These are phyloP conservation scores for Ptychoptera contaminata DNA, from an alignment of 2,888 invertebrate genomes.

Conservation along the genomic window DNA sequence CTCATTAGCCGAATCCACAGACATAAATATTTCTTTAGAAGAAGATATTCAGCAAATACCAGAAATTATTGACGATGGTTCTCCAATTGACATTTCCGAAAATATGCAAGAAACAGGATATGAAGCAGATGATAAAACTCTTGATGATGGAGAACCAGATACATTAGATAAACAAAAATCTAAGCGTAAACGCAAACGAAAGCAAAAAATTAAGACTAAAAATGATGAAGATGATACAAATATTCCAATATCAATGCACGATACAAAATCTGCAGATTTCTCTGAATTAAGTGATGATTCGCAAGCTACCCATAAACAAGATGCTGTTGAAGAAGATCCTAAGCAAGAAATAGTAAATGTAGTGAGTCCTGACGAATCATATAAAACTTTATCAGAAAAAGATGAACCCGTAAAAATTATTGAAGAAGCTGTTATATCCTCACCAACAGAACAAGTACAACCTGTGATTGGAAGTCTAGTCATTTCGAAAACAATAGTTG, in stretches of 20 bases:
- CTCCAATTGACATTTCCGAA: slow-evolving; percentile 37
- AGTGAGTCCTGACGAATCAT: slow-evolving; percentile 42
- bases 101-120: slow-evolving; percentile 41
- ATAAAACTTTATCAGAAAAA: slow-evolving; percentile 39
- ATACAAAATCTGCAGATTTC: slow-evolving; percentile 24
- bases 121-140: slow-evolving; percentile 48
- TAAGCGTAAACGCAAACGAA: slow-evolving; percentile 36
- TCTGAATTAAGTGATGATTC: slow-evolving; percentile 15
- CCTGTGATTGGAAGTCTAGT: slow-evolving; percentile 39
- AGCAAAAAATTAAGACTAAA: slow-evolving; percentile 33
- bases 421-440: slow-evolving; percentile 43
- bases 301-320: slow-evolving; percentile 16
- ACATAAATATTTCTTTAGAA: slow-evolving; percentile 8
- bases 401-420: slow-evolving; percentile 46
- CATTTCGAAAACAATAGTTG: slow-evolving; percentile 27
- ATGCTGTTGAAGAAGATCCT: slow-evolving; percentile 1
- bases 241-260: slow-evolving; percentile 33
- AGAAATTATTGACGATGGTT: slow-evolving; percentile 25
- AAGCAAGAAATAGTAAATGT: slow-evolving; percentile 23
- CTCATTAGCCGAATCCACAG: too few species aligned
- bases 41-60: slow-evolving; percentile 15
- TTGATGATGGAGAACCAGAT: slow-evolving; percentile 22
- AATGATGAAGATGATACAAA: slow-evolving; percentile 34
- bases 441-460: slow-evolving; percentile 38
- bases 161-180: slow-evolving; percentile 22